Conservation (phyloP, 2,888 invertebrate genomes). For the Alloplasta piceator region DNA sequence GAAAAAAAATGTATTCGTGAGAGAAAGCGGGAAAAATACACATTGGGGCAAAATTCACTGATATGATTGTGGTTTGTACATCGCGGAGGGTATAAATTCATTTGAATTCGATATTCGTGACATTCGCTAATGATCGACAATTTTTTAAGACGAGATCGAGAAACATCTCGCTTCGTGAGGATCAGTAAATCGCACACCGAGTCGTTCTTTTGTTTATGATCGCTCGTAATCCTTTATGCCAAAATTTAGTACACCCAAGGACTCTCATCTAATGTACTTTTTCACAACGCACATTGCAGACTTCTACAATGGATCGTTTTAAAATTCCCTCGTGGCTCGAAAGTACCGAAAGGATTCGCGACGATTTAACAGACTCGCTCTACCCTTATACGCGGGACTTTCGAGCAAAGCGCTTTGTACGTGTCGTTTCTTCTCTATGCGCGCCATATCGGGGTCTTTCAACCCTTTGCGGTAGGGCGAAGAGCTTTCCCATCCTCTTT, state of each 20-base stretch:
- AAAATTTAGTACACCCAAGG: background rate
- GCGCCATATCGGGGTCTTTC: conserved; percentile 1
- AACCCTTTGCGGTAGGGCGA: background rate
- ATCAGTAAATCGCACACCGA: no score
- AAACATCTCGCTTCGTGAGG: no score
- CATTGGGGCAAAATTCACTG: no score
- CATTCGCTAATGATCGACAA: no score
- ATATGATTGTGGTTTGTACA: no score
- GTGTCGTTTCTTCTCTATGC: conserved; percentile 15
- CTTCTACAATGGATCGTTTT: conserved; percentile 40
- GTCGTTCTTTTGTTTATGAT: no score
- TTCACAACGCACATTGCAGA: conserved; percentile 25
- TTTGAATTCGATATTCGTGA: no score
- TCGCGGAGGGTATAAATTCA: no score
- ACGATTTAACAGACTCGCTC: conserved; percentile 40
- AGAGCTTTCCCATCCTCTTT: conserved; percentile 6
- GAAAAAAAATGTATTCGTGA: no score
- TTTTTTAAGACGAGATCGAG: no score
- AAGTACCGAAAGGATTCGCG: conserved; percentile 50
- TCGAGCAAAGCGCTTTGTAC: conserved; percentile 7
- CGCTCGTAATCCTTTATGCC: background rate
- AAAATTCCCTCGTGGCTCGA: conserved; percentile 28
- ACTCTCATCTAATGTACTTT: conserved; percentile 13
- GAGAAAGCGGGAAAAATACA: no score
- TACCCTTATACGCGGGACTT: background rate